Base-by-base conservation (phyloP, 2,797 vertebrate species). In the Coilia nasus region DNA sequence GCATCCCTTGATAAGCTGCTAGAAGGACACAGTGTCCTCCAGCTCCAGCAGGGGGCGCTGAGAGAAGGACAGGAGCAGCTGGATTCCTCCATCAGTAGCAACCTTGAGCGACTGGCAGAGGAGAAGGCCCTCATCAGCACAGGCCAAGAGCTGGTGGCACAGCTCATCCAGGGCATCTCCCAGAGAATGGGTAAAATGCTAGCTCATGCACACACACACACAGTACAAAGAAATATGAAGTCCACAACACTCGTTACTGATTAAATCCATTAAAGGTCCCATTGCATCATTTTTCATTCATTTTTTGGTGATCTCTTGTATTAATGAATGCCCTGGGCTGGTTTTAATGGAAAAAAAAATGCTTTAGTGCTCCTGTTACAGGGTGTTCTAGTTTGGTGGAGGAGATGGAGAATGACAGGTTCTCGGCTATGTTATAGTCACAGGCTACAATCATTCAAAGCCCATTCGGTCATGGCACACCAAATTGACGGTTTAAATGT, bases 1-100 rank as follows among this genome's bases (percentile, higher is more conserved):
- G 95, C 95, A 1, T 97, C 96, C 0, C 86, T 97, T 83, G 94
- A 96, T 83, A 95, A 92, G 89, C 92, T 97, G 83, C 85, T 95
- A 62, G 91, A 94, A 25, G 94, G 96, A 0, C 96, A 97, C 90
- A 85, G 89, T 0, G 87, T 90, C 3, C 91, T 97, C 60, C 94
- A 95, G 85, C 81, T 87, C 41, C 95, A 95, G 71, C 95, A 94
- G 88, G 94, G 92, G 41, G 87, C 41, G 14, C 90, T 95, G 31
- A 86, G 89, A 6, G 89, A 91, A 19, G 94, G 94, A 35, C 96
- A 96, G 82, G 90, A 91, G 21, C 91, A 93, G n/a, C 90, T 95
- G 89, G 96, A 96, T 87, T 87, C 78, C 0, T 94, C 95, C 0
- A 87, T 96, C 87, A 90, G 56, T 25, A 78, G 87, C 82, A 96